Conservation (phyloP, 2,113 vertebrate species). For the Platysteira castanea region DNA sequence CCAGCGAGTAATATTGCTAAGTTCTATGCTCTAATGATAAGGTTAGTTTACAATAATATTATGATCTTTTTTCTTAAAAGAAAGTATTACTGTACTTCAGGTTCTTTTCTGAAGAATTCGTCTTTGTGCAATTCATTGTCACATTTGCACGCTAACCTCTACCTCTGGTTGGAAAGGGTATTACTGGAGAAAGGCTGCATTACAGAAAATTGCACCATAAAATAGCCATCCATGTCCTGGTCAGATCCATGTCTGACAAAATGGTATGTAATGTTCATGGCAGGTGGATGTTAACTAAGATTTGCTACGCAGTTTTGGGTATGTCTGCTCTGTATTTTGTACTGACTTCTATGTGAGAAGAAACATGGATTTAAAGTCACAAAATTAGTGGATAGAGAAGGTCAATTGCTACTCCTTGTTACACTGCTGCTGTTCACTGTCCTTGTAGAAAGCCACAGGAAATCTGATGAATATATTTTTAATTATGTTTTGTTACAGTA, state of each 20-base stretch:
- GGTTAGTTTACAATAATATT: neutral
- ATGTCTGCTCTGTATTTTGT: neutral
- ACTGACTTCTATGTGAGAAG: neutral
- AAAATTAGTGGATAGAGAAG: neutral
- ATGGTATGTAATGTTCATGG: slow-evolving; percentile 37
- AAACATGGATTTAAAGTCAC: neutral
- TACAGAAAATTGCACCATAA: slow-evolving; percentile 58
- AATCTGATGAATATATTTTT: slow-evolving; percentile 41
- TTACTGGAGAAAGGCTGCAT: neutral
- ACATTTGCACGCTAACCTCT: neutral
- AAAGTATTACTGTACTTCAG: neutral
- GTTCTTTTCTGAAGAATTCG: neutral
- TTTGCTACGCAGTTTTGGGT: slow-evolving; percentile 17
- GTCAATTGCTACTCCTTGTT: neutral
- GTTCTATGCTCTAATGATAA: neutral
- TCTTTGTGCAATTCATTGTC: neutral
- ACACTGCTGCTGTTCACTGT: neutral
- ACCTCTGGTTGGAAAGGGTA: neutral
- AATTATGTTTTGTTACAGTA: slow-evolving; percentile 28
- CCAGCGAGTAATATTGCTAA: neutral
- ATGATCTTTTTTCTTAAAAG: neutral
- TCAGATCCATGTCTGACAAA: slow-evolving; percentile 52
- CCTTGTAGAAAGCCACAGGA: neutral
- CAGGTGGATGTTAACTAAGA: slow-evolving; percentile 43
- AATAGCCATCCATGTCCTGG: slow-evolving; percentile 32